Conservation (phyloP, 2,888 invertebrate genomes). For the Chalcis sispes region DNA sequence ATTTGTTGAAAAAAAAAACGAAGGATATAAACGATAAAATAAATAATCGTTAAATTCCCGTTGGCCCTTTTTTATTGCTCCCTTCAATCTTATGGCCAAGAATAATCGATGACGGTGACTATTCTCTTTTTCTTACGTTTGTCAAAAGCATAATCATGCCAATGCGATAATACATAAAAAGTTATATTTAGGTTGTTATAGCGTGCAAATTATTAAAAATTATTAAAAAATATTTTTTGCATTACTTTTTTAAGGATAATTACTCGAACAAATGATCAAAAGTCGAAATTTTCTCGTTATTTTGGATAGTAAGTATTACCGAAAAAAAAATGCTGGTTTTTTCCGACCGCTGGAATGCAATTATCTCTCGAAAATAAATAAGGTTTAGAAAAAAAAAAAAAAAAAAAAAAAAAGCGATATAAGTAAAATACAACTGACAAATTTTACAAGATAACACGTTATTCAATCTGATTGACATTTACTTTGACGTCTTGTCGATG, state of each 20-base stretch:
- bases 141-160: conserved; percentile 1
- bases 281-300: too few species aligned
- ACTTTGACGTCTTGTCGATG: not conserved
- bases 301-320: not conserved
- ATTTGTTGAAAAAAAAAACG: not conserved
- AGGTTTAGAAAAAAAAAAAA: not conserved
- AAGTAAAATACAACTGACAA: conserved; percentile 22
- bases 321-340: not conserved
- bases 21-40: not conserved
- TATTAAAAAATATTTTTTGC: not conserved
- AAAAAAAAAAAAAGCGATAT: conserved; percentile 12
- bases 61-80: not conserved
- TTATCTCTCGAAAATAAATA: conserved; percentile 15
- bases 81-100: not conserved
- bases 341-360: not conserved
- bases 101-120: not conserved
- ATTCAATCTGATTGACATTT: conserved; percentile 8
- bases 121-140: conserved; percentile 7
- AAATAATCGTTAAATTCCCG: conserved; percentile 21
- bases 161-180: not conserved
- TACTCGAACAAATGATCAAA: too few species aligned
- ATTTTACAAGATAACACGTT: not conserved
- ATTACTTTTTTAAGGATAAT: not conserved
- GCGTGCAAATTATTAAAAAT: not conserved
- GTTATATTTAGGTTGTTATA: not conserved